Percentiles rank a stretch among this genome's conserved stretches.
Conservation (phyloP, 2,797 vertebrate genomes). For the Lepus townsendii region DNA sequence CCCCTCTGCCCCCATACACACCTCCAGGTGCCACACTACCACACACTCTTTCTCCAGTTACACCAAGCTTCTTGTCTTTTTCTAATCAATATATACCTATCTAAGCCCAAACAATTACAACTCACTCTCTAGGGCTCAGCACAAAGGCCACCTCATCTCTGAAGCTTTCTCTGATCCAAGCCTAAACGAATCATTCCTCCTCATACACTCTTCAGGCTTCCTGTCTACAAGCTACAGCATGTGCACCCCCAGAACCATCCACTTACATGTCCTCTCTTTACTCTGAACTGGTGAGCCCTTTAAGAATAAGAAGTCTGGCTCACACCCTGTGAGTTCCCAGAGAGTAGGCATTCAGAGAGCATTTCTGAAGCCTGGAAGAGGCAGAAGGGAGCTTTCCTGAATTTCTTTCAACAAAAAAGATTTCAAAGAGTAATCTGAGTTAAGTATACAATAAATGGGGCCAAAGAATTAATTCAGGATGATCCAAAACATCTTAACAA, state of each 20-base stretch:
- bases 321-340: not conserved
- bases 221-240: not conserved
- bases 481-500: conserved; percentile 33
- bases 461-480: conserved; percentile 7
- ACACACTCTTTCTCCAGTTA: not conserved
- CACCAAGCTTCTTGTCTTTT: conserved; percentile 23
- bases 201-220: conserved; percentile 23
- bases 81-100: conserved; percentile 7
- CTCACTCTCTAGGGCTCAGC: not conserved
- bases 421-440: not conserved
- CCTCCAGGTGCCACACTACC: not conserved
- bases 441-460: not conserved
- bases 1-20: not conserved
- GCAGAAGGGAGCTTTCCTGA: not conserved
- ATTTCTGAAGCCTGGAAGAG: not conserved
- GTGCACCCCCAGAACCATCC: not conserved
- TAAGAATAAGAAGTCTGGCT: not conserved
- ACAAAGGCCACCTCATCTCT: conserved; percentile 11
- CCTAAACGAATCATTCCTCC: not conserved
- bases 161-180: conserved; percentile 22
- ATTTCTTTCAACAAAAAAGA: conserved; percentile 37
- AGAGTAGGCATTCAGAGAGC: not conserved
- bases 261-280: not conserved
- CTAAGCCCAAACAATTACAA: not conserved
- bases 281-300: not conserved